Evolutionary conservation across 2,113 vertebrate species (phyloP), one percentile per base, ranked within the genome.

Genomic region (Takifugu flavidus): DNA sequence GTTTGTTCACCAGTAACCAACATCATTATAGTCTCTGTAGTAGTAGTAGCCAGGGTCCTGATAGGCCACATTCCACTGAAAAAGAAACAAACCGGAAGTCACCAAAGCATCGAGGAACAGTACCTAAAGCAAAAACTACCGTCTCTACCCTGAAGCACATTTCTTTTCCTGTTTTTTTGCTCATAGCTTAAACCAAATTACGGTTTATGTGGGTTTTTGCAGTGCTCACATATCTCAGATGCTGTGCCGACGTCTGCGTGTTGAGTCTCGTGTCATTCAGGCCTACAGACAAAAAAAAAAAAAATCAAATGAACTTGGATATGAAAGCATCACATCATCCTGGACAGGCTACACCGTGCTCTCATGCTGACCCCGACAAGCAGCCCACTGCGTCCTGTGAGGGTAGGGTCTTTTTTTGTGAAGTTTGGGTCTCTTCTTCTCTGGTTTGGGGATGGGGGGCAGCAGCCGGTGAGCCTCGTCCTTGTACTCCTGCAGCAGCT

Each of bases 391-490:
- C 50, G 12, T 61, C 50, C 53, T 71, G 2, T 47, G 44, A 25
- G 61, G 52, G 8, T 53, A 44, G 8, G 49, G 63, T 57, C 86
- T 87, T 51, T 76, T 87, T 54, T 53, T 90, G 39, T 86, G 82
- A 73, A 86, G 78, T 62, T 84, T 66, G 25, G 82, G 82, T 65
- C 91, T 92, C 62, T 91, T 90, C 82, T 92, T 92, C 43, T 91
- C 69, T 8, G 50, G 68, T 76, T 66, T 91, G 57, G 90, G 83
- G 0, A 90, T 78, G 1, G 92, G 79, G 1, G 95, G 94, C 46
- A 96, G 89, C 55, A 93, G 83, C 39, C 91, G 91, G 25, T 86
- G 84, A 0, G 95, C 94, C 62, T 93, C 83, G 7, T 93, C 91
- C 74, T 93, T 93, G 53, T 92, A 94, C 14, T 87, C 86, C 25